Conservation (phyloP, 1,140 invertebrate species). For the Acromyrmex echinatior region DNA sequence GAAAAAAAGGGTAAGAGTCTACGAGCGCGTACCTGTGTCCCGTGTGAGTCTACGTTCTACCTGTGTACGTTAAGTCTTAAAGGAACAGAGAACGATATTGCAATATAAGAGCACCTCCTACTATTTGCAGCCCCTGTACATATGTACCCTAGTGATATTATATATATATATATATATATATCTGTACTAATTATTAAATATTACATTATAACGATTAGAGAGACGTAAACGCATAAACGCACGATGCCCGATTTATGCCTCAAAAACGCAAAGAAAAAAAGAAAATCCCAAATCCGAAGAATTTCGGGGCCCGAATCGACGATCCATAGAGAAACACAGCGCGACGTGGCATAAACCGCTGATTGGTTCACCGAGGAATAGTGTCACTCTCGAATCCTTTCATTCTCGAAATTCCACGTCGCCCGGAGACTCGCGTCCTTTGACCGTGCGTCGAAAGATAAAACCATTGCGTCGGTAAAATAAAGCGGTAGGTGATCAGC, state of each 20-base stretch:
- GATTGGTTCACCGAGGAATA: slow-evolving; percentile 9
- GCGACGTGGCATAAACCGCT: slow-evolving; percentile 7
- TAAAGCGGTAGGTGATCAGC: not conserved
- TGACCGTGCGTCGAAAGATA: slow-evolving; percentile 2
- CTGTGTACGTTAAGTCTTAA: slow-evolving; percentile 60
- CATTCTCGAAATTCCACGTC: slow-evolving; percentile 30
- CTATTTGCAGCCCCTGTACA: slow-evolving; percentile 24
- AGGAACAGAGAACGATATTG: slow-evolving; percentile 76
- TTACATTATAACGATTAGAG: slow-evolving; percentile 82
- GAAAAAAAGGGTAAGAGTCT: slow-evolving; percentile 51
- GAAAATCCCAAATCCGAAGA: slow-evolving; percentile 48
- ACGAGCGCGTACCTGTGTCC: slow-evolving; percentile 53
- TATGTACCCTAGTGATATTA: too few species aligned
- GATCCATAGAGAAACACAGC: not conserved
- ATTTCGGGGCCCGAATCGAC: slow-evolving; percentile 13
- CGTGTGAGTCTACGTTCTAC: slow-evolving; percentile 60
- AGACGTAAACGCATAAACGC: slow-evolving; percentile 77
- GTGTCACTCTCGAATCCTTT: slow-evolving; percentile 17
- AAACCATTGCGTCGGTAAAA: slow-evolving; percentile 24
- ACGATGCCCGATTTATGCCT: slow-evolving; percentile 72
- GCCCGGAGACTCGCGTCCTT: slow-evolving; percentile 18
- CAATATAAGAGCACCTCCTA: slow-evolving; percentile 83
- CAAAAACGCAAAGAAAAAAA: slow-evolving; percentile 23
- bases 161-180: too few species aligned
- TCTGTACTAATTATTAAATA: slow-evolving; percentile 86